Base-by-base conservation (phyloP, 2,797 vertebrate genomes). In the Dicrostonyx torquatus region DNA sequence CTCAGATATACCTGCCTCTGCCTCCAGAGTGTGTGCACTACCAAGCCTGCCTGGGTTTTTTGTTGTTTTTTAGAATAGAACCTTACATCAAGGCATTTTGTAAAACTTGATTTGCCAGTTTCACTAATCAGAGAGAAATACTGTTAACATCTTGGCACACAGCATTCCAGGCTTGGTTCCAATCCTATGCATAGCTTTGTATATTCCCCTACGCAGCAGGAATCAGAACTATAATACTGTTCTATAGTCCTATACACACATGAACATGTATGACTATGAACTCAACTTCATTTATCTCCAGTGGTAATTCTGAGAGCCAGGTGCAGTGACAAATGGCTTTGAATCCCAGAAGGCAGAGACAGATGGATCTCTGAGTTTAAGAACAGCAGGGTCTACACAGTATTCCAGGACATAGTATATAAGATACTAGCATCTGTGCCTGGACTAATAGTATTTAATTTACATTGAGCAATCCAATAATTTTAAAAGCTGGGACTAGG, bases 61-160 rank as follows among this genome's bases (percentile, higher is more conserved):
- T 58, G 15, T 79, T 29, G 55, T 85, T 14, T 37, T 37, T 53
- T 37, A n/a, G 83, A 95, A 40, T 58, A 43, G 18, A 89, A 48
- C n/a, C 79, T 82, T 22, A 48, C 29, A 87, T 29, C 80, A 91
- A 79, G 80, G 15, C 43, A 82, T 62, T 84, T 85, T 68, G 53
- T 96, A 78, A 91, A 92, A 94, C 26, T 18, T 66, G 75, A 90
- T 34, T 48, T 95, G 73, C 18, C 55, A 77, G 9, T 92, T 13
- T 26, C 40, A 84, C 34, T 62, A 94, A 58, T 53, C 40, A 94
- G 34, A 80, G 58, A 82, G 14, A 85, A 93, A 78, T 53, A 64
- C 80, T 64, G 6, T 91, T 79, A 68, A 58, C 13, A 83, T 90
- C 83, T 91, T 91, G 84, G 50, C 43, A 79, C 45, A 45, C 4